Evolutionary conservation across 2,113 vertebrate genomes (phyloP).

Genomic region (Otolemur garnettii): DNA sequence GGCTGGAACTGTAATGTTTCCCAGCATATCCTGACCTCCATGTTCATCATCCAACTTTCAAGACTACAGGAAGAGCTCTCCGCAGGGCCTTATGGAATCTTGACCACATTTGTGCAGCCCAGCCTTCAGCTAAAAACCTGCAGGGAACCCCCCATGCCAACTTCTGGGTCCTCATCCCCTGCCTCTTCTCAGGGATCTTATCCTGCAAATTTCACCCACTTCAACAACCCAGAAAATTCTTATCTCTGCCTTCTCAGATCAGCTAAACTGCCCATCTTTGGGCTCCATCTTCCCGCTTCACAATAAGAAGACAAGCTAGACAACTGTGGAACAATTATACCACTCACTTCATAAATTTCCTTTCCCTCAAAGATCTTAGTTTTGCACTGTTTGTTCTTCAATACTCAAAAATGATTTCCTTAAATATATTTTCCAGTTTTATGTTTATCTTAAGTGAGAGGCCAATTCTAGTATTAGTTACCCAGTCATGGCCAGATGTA

Average conservation of each 20-base stretch:
- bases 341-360: neutral
- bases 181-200: neutral
- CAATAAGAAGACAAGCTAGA: neutral
- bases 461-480: neutral
- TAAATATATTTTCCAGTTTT: neutral
- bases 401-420: neutral
- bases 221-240: neutral
- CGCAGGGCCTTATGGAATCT: neutral
- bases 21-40: neutral
- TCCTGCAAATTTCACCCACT: neutral
- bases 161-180: neutral
- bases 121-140: neutral
- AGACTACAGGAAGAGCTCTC: neutral
- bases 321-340: neutral
- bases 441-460: neutral
- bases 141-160: neutral
- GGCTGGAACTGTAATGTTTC: neutral
- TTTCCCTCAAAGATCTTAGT: neutral
- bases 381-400: neutral
- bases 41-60: neutral
- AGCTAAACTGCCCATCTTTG: neutral
- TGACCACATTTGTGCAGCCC: neutral
- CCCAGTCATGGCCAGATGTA: neutral
- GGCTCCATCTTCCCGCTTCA: neutral
- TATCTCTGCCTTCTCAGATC: neutral